Percentiles rank a stretch among this genome's conserved stretches.
Conservation (phyloP, 2,113 vertebrate genomes). For the Scatophagus argus region DNA sequence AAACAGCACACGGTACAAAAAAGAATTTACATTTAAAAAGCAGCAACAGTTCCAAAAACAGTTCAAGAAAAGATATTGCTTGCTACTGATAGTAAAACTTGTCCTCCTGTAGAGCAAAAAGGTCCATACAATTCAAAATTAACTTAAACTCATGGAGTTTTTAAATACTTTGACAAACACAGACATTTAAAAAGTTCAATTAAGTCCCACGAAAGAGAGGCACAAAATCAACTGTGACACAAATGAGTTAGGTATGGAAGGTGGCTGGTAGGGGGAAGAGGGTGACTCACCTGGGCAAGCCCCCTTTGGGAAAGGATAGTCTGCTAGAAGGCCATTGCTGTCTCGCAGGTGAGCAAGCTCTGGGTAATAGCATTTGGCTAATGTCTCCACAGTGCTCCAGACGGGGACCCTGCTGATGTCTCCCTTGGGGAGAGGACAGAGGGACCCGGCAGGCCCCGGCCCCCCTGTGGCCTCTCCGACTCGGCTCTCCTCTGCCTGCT, state of each 20-base stretch:
- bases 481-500: slow-evolving; percentile 84
- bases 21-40: not conserved
- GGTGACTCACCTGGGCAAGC: slow-evolving; percentile 83
- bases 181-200: not conserved
- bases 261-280: not conserved
- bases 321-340: slow-evolving; percentile 79
- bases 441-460: slow-evolving; percentile 73
- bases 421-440: slow-evolving; percentile 81
- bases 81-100: not conserved
- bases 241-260: not conserved
- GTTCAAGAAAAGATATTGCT: not conserved
- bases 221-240: slow-evolving; percentile 1
- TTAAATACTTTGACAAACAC: not conserved
- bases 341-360: slow-evolving; percentile 84
- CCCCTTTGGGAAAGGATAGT: slow-evolving; percentile 83
- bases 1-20: not conserved
- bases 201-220: not conserved
- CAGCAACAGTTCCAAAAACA: not conserved
- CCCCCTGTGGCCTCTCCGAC: slow-evolving; percentile 77
- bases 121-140: not conserved
- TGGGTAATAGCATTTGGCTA: slow-evolving; percentile 86
- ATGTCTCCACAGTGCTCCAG: slow-evolving; percentile 85
- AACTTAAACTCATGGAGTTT: not conserved
- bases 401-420: slow-evolving; percentile 82
- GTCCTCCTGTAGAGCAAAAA: not conserved